Conservation (phyloP, 2,797 vertebrate genomes). For the Labeo calbasu region DNA sequence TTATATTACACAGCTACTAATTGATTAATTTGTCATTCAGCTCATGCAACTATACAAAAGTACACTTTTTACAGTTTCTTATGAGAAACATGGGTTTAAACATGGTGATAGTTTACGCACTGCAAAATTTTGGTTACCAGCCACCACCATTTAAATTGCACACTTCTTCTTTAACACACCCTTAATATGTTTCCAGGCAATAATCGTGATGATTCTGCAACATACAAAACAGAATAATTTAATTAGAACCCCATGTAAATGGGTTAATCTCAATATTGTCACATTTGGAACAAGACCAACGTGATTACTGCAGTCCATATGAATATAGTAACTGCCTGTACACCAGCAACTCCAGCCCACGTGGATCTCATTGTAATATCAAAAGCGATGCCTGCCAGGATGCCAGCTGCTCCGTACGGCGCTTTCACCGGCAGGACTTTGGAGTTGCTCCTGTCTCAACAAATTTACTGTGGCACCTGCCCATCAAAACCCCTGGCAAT, state of each 20-base stretch:
- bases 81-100: neutral
- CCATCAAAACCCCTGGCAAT: constrained; percentile 19
- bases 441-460: constrained; percentile 23
- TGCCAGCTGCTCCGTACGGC: neutral
- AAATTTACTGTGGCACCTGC: constrained; percentile 20
- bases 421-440: neutral
- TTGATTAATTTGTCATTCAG: neutral
- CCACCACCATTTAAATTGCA: neutral
- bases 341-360: neutral
- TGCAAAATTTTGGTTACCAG: neutral
- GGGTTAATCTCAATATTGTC: constrained; percentile 8
- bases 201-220: neutral
- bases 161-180: neutral
- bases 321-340: neutral
- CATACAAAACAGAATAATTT: neutral
- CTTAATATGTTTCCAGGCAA: neutral
- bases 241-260: neutral
- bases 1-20: neutral
- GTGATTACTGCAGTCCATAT: neutral
- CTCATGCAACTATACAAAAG: constrained; percentile 1
- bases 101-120: neutral
- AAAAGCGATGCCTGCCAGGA: constrained; percentile 12
- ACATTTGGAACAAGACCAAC: neutral
- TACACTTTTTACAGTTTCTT: neutral
- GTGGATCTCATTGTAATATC: constrained; percentile 22